These are phyloP conservation scores for Xyliphius kryptos DNA, from an alignment of 2,113 vertebrate species.

Conservation along the genomic window DNA sequence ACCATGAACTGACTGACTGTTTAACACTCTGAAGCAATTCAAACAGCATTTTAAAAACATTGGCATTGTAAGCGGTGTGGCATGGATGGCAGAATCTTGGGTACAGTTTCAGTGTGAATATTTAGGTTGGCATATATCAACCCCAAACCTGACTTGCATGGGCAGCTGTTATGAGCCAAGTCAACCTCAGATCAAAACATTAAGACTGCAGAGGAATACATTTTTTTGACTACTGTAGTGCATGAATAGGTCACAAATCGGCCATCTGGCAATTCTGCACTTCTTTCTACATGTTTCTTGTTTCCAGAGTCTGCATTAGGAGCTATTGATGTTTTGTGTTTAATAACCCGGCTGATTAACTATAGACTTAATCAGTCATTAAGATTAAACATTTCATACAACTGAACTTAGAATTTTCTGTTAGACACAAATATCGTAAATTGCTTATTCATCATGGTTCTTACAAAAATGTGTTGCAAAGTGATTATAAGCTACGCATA, in stretches of 20 bases:
- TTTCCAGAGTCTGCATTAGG: no score
- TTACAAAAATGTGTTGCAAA: no score
- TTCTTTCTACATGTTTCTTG: no score
- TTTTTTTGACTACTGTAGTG: constrained; percentile 29
- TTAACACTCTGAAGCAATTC: constrained; percentile 24
- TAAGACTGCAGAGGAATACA: constrained; percentile 27
- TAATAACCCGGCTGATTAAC: no score
- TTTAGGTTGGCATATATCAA: constrained; percentile 42
- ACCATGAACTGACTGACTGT: constrained; percentile 13
- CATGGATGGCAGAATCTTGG: constrained; percentile 32
- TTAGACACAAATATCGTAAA: no score
- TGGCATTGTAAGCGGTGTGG: constrained; percentile 14
- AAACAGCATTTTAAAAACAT: constrained; percentile 23
- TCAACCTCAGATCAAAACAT: constrained; percentile 45
- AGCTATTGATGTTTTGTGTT: no score
- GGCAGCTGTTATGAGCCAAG: constrained; percentile 33
- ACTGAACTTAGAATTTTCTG: no score
- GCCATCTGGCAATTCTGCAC: not conserved
- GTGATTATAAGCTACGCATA: no score
- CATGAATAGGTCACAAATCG: constrained; percentile 23
- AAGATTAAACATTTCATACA: no score
- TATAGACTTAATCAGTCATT: no score
- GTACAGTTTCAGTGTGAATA: constrained; percentile 42
- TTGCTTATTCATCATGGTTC: no score
- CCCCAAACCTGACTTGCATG: constrained; percentile 32